Percentiles rank a stretch among this genome's conserved stretches.
These are phyloP conservation scores for Phengaris alcon DNA, from an alignment of 2,888 invertebrate genomes.

Conservation along the genomic window DNA sequence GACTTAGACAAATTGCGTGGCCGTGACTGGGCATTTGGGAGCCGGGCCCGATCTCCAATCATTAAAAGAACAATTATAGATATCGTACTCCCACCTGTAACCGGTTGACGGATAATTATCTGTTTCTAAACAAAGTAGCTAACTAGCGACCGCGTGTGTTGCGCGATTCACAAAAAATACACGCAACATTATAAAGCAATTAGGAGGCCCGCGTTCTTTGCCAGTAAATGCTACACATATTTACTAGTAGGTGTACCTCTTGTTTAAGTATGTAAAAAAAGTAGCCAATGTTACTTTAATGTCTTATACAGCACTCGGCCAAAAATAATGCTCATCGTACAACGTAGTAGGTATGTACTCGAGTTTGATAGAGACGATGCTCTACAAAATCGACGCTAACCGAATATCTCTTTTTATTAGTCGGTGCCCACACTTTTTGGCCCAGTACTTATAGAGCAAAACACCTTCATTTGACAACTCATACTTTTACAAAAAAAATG, in stretches of 20 bases:
- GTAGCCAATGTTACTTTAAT: neutral
- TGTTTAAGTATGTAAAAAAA: neutral
- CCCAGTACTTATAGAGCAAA: neutral
- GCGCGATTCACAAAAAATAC: slow-evolving; percentile 12
- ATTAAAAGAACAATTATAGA: slow-evolving; percentile 79
- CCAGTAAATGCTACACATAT: neutral
- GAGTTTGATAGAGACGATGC: no score
- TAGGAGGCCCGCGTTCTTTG: neutral
- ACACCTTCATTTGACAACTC: neutral
- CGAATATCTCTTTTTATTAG: no score
- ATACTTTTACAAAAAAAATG: no score
- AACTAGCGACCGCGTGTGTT: slow-evolving; percentile 48
- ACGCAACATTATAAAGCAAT: slow-evolving; percentile 14
- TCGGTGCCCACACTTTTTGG: no score
- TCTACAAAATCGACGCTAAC: no score
- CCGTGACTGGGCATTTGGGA: slow-evolving; percentile 77
- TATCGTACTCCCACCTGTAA: slow-evolving; percentile 76
- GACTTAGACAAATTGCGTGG: slow-evolving; percentile 79
- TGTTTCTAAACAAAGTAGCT: slow-evolving; percentile 69
- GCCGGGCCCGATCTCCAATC: slow-evolving; percentile 69
- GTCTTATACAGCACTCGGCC: no score
- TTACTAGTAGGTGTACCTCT: neutral
- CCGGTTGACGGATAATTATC: slow-evolving; percentile 75
- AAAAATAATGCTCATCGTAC: no score
- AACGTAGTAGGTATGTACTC: no score